Base-by-base conservation (phyloP, 1,140 invertebrate species). In the Lysiphlebus fabarum region DNA sequence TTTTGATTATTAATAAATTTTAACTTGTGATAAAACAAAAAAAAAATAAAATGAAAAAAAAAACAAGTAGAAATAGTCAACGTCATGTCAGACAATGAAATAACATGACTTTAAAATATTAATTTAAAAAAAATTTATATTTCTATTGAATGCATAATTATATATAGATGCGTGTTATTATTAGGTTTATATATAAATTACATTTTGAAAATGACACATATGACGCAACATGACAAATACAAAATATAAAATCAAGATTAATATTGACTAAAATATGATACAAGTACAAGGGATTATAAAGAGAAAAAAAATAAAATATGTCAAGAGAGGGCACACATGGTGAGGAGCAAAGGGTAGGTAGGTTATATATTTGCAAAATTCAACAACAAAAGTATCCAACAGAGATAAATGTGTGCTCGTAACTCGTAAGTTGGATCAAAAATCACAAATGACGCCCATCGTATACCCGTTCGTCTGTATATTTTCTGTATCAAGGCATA, bases 341-440 rank as follows among this genome's bases (percentile, higher is more conserved):
- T 70, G 58, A 26, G 17, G 17, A 67, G 64, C 61, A 73, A 70
- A 72, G 75, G 70, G 76, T 76, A 71, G 17, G 17, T 26, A n/a
- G n/a, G n/a, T n/a, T n/a, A n/a, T 26, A 26, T 26, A 26, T 4
- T 26, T 68, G 70, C 61, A 33, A 41, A 57, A 62, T 66, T 65
- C 53, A 53, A 62, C 62, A 68, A 77, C 76, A 80, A 80, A 77
- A 72, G 74, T 74, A 77, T 80, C 78, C 78, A 76, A 73, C 76
- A 71, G 78, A 72, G 78, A 78, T 80, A 79, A 80, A 79, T 79
- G 75, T 72, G 62, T 74, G 17, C 58, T 67, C 67, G 73, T 75
- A 63, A 50, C 58, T 67, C 67, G 73, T 75, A 63, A 50, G 59
- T 61, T 62, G 72, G 64, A 26, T 26, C 17, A 26, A 26, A 26